Evolutionary conservation across 1,140 invertebrate genomes (phyloP), one percentile per base, ranked within the genome.

Genomic region (Cyrtorhinus lividipennis): DNA sequence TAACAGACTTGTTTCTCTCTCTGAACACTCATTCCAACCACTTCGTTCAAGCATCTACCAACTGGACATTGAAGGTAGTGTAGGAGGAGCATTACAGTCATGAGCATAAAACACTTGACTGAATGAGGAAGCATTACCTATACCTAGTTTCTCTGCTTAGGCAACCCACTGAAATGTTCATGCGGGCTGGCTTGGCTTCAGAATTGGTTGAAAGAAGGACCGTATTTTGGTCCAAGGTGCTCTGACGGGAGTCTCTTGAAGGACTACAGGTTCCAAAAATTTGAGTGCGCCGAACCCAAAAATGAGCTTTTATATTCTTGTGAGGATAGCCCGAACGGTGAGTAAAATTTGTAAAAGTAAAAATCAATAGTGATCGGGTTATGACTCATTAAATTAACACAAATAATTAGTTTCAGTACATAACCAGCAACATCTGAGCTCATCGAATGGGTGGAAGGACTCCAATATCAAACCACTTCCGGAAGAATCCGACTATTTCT

Each of bases 101-200:
- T n/a, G 25, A 18, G 25, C 2, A 57, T 1, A 22, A 12, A 13
- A 57, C 15, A 57, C 22, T 24, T 15, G 15, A 2, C 24, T 57
- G 24, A 57, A 18, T 13, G n/a, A 57, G 25, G 2, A 24, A 18
- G 25, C 22, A n/a, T n/a, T n/a, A n/a, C n/a, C n/a, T n/a, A n/a
- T n/a, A n/a, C n/a, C 13, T 8, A 1, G 23, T 12, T 30, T 24
- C 22, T 30, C 58, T 27, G n/a, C 23, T 62, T 69, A 88, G 87
- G 86, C 15, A 91, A 91, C 77, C 88, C 89, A 10, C 73, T 92
- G 45, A 77, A 81, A 12, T 91, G 89, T 72, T 83, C 85, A 10
- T 91, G 89, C 69, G 81, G 81, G 63, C 80, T 89, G 72, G 74
- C 87, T 23, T 91, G 89, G 88, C 72, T 91, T 1, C 80, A 85